Percentiles rank a stretch among this genome's conserved stretches.
Evolutionary conservation across 53 echinoderm and acorn worm genomes (phyloP).

Genomic region (Zoroaster sp.): DNA sequence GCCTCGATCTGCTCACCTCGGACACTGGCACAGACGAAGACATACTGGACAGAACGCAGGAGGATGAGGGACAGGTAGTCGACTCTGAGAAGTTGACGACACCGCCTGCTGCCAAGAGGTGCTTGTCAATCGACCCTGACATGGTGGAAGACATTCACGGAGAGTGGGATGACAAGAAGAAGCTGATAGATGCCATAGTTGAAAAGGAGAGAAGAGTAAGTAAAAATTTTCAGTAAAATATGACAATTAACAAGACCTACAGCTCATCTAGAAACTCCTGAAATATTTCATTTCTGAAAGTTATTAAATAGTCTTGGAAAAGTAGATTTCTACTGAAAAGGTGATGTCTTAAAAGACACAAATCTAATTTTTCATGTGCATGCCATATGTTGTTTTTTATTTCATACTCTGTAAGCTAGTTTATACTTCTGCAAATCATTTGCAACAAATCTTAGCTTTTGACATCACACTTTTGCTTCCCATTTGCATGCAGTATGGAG

Average conservation of each 20-base stretch:
- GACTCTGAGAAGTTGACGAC: neutral
- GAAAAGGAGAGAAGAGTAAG: conserved; percentile 66
- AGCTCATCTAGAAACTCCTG: no score
- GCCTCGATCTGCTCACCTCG: conserved; percentile 11
- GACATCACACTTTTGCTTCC: no score
- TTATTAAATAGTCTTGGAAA: neutral
- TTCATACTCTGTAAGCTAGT: no score
- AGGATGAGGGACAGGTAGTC: neutral
- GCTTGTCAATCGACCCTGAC: conserved; percentile 73
- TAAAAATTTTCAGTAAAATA: neutral
- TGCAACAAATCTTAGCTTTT: no score
- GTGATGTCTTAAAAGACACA: no score
- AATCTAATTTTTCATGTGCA: no score
- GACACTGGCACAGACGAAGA: conserved; percentile 23
- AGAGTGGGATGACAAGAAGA: conserved; percentile 82
- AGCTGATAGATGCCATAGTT: conserved; percentile 68
- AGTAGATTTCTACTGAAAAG: no score
- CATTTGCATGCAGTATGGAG: no score
- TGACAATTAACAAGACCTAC: no score
- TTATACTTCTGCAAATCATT: no score
- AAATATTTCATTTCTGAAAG: neutral
- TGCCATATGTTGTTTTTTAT: no score
- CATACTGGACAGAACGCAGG: conserved; percentile 2
- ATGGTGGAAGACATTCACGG: conserved; percentile 70
- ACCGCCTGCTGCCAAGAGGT: conserved; percentile 48